Evolutionary conservation across 2,113 vertebrate species (phyloP), one percentile per base, ranked within the genome.

Genomic region (Psittacula cyanocephala): DNA sequence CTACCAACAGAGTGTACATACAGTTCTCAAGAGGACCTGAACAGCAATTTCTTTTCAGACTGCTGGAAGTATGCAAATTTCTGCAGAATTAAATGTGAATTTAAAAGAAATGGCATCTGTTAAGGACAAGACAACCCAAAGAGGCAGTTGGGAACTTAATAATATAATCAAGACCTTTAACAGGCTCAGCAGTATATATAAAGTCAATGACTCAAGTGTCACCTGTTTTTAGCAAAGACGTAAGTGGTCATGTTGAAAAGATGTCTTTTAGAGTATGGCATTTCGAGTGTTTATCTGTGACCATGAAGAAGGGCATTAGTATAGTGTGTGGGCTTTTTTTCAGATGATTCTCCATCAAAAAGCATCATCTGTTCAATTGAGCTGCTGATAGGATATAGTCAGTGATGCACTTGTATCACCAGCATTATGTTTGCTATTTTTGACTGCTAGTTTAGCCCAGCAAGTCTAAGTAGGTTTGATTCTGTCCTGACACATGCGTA

Each of bases 21-120:
- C 91, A 92, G 96, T 95, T 96, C 96, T 97, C 96, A 93, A 96
- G 96, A 97, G 96, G 67, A 96, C 84, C 89, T 90, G 92, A 97
- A 75, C 82, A 96, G 91, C 95, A 97, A 86, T 97, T 97, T 97
- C 91, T 97, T 96, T 97, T 96, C 94, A 95, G 92, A 78, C 91
- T 97, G 89, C 87, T 94, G 88, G 82, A 97, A 97, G 80, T 96
- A 96, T 93, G 72, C 91, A 97, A 94, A 97, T 97, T 92, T 87
- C 86, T 96, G 71, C 84, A 96, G 95, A 97, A 96, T 94, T 93
- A 96, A 96, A 96, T 80, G 93, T 91, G 93, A 97, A 90, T 93
- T 96, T 93, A 76, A 95, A 96, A 97, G 76, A 92, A 97, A 86
- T 14, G 68, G 31, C 59, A 76, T 93, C 81, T 96, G 35, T 93